Evolutionary conservation across 2,888 invertebrate species (phyloP).

Genomic region (Trachelus stipa): DNA sequence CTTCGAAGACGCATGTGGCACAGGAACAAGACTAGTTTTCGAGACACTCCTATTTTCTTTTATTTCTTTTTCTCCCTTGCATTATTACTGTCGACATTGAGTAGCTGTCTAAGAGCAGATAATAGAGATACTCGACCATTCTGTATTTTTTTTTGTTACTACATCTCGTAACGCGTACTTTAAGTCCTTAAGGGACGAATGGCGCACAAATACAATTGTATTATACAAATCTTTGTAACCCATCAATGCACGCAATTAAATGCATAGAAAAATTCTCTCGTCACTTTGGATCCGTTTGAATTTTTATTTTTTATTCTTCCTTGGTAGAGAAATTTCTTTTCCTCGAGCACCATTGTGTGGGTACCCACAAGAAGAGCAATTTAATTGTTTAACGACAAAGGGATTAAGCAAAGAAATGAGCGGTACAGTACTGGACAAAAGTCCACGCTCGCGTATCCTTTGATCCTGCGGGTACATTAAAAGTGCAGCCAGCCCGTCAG

Average conservation of each 20-base stretch:
- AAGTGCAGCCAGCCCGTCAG: background rate
- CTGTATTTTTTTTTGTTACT: background rate
- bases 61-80: background rate
- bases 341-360: background rate
- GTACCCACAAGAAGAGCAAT: background rate
- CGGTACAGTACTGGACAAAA: conserved; percentile 2
- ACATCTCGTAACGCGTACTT: background rate
- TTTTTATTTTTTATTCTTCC: background rate
- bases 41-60: background rate
- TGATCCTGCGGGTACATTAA: conserved; percentile 2
- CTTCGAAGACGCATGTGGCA: background rate
- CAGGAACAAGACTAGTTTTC: background rate
- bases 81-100: background rate
- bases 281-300: background rate
- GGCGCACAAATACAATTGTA: background rate
- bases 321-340: background rate
- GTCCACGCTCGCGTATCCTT: background rate
- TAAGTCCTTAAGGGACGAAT: background rate
- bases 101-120: background rate
- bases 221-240: background rate
- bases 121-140: background rate
- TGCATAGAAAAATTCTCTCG: background rate
- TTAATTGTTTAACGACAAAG: conserved; percentile 5
- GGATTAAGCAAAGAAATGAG: background rate
- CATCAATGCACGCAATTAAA: background rate